A percentile compares a stretch with the other conserved stretches of the same genome.
Evolutionary conservation across 2,888 invertebrate genomes (phyloP).

Genomic region (Aspidiotus destructor): DNA sequence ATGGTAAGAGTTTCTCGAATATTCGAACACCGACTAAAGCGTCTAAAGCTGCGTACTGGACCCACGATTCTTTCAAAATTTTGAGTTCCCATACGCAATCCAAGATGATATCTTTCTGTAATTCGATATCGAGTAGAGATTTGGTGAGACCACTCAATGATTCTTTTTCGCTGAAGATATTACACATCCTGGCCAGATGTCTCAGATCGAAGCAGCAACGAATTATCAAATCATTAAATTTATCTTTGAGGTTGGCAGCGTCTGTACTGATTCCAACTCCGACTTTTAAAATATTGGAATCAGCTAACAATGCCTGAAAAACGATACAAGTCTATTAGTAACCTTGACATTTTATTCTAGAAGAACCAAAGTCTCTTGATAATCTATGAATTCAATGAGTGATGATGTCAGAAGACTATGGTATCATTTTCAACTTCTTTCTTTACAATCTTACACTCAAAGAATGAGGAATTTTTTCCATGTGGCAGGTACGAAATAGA

Average conservation of each 20-base stretch:
- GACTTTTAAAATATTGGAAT: slow-evolving; percentile 19
- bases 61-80: slow-evolving; percentile 15
- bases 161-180: slow-evolving; percentile 18
- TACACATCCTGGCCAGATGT: slow-evolving; percentile 24
- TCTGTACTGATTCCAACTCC: slow-evolving; percentile 24
- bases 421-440: too few relatives aligned
- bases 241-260: slow-evolving; percentile 12
- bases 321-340: neutral
- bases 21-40: slow-evolving; percentile 18
- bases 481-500: slow-evolving; percentile 21
- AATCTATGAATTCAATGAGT: neutral
- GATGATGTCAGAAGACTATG: neutral
- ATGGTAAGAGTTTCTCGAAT: slow-evolving; percentile 26
- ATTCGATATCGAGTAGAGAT: slow-evolving; percentile 16
- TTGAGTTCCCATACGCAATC: slow-evolving; percentile 10
- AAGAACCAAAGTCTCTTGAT: too few relatives aligned
- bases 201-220: slow-evolving; percentile 14
- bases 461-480: slow-evolving; percentile 16
- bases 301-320: slow-evolving; percentile 16
- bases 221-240: slow-evolving; percentile 10
- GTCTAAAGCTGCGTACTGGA: slow-evolving; percentile 21
- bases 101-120: slow-evolving; percentile 22
- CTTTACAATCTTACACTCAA: slow-evolving; percentile 5
- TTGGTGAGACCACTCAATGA: slow-evolving; percentile 18
- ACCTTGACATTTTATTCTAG: too few relatives aligned